Evolutionary conservation across 2,888 invertebrate species (phyloP), one percentile per base, ranked within the genome.

Genomic region (Drosophila conformis): DNA sequence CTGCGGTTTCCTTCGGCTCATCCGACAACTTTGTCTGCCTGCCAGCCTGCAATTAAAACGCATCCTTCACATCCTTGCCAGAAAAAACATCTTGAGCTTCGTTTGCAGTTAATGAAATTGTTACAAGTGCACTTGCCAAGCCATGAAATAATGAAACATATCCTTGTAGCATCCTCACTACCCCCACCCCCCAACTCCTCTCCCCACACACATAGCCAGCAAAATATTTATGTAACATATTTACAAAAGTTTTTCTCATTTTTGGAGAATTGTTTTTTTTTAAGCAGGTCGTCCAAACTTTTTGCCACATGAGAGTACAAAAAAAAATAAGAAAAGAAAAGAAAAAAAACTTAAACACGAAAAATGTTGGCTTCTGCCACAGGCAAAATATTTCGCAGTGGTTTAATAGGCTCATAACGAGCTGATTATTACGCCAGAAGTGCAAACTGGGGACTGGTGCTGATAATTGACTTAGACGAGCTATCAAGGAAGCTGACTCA

Each of bases 81-180:
- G 42, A 49, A 29, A 25, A 38, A 35, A 36, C 49, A 76, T 66
- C 82, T 72, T 66, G 73, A 83, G 74, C 82, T 87, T 81, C 87
- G 83, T 72, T 85, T 80, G 80, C 83, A 85, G 83, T 82, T 88
- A 85, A 89, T 82, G 86, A 89, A 89, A 87, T 83, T 83, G 78
- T 80, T 87, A 57, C 53, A 75, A 89, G 87, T 79, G 83, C 67
- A 64, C 76, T 73, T 67, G 62, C 48, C 48, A 57, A 53, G 61
- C 69, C 60, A 51, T 53, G 48, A 60, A 60, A 65, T 51, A 52
- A 62, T 40, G 48, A 59, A 62, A 62, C 51, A 57, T 38, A 64
- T 63, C 38, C 54, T 54, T 15, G 33, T 54, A 31, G 33, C 64
- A 57, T 42, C 54, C 46, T 15, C 15, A 46, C 1, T 2, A 1